Evolutionary conservation across 1,140 invertebrate genomes (phyloP).

Genomic region (Dolichoris vasculosae): DNA sequence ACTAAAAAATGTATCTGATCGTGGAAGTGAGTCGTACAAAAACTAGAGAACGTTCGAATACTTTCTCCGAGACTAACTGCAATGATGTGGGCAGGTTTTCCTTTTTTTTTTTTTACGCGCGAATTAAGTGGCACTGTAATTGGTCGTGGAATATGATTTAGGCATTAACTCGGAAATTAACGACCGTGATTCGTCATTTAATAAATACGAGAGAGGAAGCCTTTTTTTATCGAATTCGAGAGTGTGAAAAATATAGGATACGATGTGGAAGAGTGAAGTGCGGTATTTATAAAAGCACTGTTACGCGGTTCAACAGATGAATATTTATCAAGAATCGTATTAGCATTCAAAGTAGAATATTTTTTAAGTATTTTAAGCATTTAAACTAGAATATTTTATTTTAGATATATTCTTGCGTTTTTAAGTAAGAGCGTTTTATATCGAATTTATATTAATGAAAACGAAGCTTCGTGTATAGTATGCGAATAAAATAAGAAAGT

Average conservation of each 20-base stretch:
- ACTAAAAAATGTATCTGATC: constrained; percentile 23
- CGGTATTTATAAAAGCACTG: neutral
- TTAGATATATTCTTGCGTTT: too few relatives aligned
- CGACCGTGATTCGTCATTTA: constrained; percentile 44
- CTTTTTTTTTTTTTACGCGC: neutral
- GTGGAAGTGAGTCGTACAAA: constrained; percentile 25
- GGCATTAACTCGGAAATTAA: constrained; percentile 16
- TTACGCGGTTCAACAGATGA: neutral
- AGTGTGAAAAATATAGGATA: neutral
- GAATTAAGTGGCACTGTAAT: constrained; percentile 9
- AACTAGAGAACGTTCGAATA: constrained; percentile 1
- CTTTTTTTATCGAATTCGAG: neutral
- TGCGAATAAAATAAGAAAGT: too few relatives aligned
- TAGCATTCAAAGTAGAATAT: neutral
- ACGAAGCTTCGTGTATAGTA: too few relatives aligned
- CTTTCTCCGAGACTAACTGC: neutral
- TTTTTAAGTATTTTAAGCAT: too few relatives aligned
- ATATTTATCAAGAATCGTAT: neutral
- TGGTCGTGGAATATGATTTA: neutral
- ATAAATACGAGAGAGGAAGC: constrained; percentile 1
- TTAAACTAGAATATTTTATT: neutral
- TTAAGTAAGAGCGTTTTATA: too few relatives aligned
- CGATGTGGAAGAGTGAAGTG: neutral
- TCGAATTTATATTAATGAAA: too few relatives aligned
- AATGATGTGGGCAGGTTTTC: constrained; percentile 4